Conservation (phyloP, 2,888 invertebrate species). For the Hirtodrosophila cameraria region DNA sequence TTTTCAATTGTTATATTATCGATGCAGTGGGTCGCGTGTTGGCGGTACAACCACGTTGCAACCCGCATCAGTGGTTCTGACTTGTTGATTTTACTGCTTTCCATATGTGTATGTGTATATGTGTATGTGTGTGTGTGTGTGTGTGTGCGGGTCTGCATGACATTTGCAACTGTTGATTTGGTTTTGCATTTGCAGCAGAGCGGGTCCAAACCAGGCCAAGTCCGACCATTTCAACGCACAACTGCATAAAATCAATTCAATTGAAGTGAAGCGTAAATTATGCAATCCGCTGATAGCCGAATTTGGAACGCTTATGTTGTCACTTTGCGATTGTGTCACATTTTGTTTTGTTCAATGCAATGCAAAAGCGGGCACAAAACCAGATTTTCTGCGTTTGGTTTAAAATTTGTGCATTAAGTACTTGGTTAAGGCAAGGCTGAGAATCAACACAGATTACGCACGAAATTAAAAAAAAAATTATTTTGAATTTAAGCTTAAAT, state of each 20-base stretch:
- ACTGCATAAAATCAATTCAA: constrained; percentile 41
- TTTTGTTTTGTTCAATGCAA: neutral
- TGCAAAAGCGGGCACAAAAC: too few species aligned
- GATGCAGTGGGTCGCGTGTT: constrained; percentile 45
- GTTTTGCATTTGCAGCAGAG: constrained; percentile 1
- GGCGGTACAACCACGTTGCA: constrained; percentile 22
- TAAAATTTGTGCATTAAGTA: too few species aligned
- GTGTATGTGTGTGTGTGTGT: too few species aligned
- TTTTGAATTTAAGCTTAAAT: too few species aligned
- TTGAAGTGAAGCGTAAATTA: constrained; percentile 48
- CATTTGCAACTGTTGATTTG: constrained; percentile 61
- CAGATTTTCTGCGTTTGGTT: too few species aligned
- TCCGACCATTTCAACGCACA: too few species aligned
- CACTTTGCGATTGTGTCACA: constrained; percentile 16
- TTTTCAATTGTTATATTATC: constrained; percentile 60
- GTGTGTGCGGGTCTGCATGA: constrained; percentile 27
- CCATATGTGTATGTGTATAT: neutral
- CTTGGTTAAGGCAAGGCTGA: too few species aligned
- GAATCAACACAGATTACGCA: too few species aligned
- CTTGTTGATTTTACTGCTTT: constrained; percentile 58
- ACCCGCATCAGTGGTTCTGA: constrained; percentile 51
- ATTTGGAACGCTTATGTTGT: constrained; percentile 37
- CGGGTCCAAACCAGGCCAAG: too few species aligned
- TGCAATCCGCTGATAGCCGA: constrained; percentile 43
- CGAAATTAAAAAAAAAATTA: too few species aligned